Conservation (phyloP, 1,140 invertebrate species). For the Copidosoma floridanum region DNA sequence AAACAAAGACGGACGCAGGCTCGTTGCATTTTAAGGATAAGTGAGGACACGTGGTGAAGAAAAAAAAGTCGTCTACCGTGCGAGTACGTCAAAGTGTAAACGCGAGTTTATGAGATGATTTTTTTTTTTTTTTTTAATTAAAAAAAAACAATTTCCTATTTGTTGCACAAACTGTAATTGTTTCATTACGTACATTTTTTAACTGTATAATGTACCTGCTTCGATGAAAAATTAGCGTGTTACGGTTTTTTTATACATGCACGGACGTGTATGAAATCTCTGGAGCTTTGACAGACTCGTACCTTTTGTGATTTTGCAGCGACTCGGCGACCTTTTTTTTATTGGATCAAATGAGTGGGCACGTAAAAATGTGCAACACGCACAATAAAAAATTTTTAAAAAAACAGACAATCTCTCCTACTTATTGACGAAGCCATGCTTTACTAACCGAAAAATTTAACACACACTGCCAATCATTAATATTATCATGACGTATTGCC, state of each 20-base stretch:
- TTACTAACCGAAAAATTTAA: not conserved
- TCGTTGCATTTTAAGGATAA: conserved; percentile 25
- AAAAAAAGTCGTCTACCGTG: conserved; percentile 26
- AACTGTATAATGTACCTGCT: conserved; percentile 3
- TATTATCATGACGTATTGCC: too few relatives aligned
- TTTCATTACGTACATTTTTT: conserved; percentile 3
- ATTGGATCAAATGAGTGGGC: conserved; percentile 15
- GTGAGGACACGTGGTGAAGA: too few relatives aligned
- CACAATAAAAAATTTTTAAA: too few relatives aligned
- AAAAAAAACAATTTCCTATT: conserved; percentile 11
- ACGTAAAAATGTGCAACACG: conserved; percentile 11
- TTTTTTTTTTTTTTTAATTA: too few relatives aligned
- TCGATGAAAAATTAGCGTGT: not conserved
- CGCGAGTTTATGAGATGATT: too few relatives aligned
- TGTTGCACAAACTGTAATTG: not conserved
- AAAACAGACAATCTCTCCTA: conserved; percentile 20
- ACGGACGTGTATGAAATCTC: not conserved
- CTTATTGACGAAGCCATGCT: conserved; percentile 14
- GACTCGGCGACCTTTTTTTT: not conserved
- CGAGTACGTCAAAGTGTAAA: too few relatives aligned
- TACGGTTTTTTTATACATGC: conserved; percentile 1
- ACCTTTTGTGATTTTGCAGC: conserved; percentile 12
- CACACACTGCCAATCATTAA: conserved; percentile 5
- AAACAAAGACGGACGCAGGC: conserved; percentile 21
- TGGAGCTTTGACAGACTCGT: conserved; percentile 9